A percentile compares a stretch with the other conserved stretches of the same genome.
Conservation (phyloP, 2,888 invertebrate species). For the Folsomia manolachei region DNA sequence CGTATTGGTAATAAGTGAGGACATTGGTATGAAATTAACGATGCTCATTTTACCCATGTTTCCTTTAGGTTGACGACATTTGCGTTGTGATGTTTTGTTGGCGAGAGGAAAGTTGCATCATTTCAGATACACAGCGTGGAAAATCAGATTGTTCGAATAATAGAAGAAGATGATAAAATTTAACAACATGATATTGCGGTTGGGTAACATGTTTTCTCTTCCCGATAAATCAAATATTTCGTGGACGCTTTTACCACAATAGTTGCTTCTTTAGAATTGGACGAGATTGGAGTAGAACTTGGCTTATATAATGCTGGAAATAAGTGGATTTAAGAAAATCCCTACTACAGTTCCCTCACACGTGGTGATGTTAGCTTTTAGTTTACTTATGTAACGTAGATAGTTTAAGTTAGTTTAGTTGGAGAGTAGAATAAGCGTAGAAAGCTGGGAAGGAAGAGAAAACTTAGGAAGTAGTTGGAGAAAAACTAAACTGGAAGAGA, state of each 20-base stretch:
- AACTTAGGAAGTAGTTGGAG: neutral
- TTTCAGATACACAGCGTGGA: neutral
- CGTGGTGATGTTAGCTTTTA: neutral
- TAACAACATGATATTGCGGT: no score
- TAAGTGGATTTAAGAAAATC: neutral
- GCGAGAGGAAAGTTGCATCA: no score
- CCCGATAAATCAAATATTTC: neutral
- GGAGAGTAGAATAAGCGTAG: neutral
- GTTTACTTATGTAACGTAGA: no score
- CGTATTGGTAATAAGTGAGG: no score
- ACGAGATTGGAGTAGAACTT: neutral
- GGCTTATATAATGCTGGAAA: neutral
- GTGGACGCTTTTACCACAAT: neutral
- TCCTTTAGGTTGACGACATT: neutral
- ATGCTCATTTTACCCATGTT: no score
- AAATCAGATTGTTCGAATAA: neutral
- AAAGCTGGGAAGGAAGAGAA: neutral
- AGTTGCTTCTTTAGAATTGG: neutral
- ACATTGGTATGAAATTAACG: no score
- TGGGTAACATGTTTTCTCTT: neutral
- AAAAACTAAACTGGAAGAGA: neutral
- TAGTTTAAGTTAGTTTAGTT: neutral
- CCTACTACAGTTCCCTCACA: neutral
- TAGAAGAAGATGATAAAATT: neutral
- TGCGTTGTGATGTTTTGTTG: no score